Evolutionary conservation across 2,797 vertebrate species (phyloP), one percentile per base, ranked within the genome.

Genomic region (Nyctibius grandis): DNA sequence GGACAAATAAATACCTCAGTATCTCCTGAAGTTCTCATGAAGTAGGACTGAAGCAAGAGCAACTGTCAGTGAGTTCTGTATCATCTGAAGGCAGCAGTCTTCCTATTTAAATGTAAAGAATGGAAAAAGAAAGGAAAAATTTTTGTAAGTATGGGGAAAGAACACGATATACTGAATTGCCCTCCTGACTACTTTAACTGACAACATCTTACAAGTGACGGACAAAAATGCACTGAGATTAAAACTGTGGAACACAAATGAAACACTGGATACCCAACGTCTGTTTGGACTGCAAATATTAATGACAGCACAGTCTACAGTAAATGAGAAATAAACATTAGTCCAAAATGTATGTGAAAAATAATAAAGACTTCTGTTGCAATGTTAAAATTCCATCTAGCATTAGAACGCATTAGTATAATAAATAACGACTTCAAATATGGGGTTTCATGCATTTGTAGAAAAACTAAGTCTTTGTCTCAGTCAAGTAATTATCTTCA

Each of bases 1-100:
- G 42, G 88, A 90, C 40, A 86, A 94, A 84, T 57, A 96, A 83
- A 90, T 97, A 97, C 95, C 95, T 97, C 76, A 94, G 59, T 91
- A 82, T 86, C 76, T 89, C 94, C 76, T 90, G 88, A 90, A 93
- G 82, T 86, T 92, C 70, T 97, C 95, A 96, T 93, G 88, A 93
- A 96, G 88, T 33, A 88, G 69, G 54, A 91, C 7, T 69, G 92
- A 83, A 91, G 63, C 47, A 88, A 95, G 40, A 78, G 29, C 26
- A 77, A 94, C 44, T 47, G 28, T 63, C 77, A 88, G 65, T 31
- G 77, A 90, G 18, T 63, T 95, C 82, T 84, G 80, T 51, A 88
- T 60, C 96, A 96, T 96, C 65, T 92, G 96, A 93, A 93, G 64
- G 68, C 54, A 93, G 75, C 28, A 73, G 85, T 89, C 67, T 67